Evolutionary conservation across 2,888 invertebrate species (phyloP), one percentile per base, ranked within the genome.

Genomic region (Ganaspis brasiliensis): DNA sequence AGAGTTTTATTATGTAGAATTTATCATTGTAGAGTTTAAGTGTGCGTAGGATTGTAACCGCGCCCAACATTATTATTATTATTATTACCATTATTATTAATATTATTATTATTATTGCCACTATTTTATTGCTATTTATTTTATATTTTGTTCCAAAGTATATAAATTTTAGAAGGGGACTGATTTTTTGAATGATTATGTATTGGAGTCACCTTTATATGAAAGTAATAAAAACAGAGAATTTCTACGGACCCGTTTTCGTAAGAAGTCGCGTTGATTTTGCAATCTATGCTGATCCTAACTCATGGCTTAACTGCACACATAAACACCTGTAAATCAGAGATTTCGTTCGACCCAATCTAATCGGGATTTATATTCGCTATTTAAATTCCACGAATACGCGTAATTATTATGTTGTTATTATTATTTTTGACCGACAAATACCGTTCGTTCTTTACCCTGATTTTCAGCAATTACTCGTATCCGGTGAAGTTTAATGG

Each of bases 401-500:
- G 21, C 45, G 45, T 67, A 67, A 67, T 67, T 26, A 45, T 49
- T 67, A 67, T n/a, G 40, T 67, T 37, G 2, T 52, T 52, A 52
- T 52, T 31, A 31, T 31, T 56, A 5, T 9, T 67, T 45, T 67
- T 67, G 26, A 67, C 67, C 24, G 45, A 26, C 45, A 24, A 67
- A 67, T 67, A n/a, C 24, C 26, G 45, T 67, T 67, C 45, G 40
- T 45, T 40, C 67, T 26, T 67, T 67, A 67, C 67, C 67, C 45
- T 67, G 45, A 67, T 67, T 26, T 67, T 67, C 67, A 40, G 24
- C 24, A 45, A 67, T 45, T 67, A 67, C 67, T 45, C n/a, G 45
- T 45, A 67, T 67, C 45, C 67, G 45, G 67, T 24, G 67, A 45
- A 67, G 67, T 67, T 67, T 67, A 67, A 67, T 67, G 67, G 45